Evolutionary conservation across 1,140 invertebrate genomes (phyloP).

Genomic region (Cydia amplana): DNA sequence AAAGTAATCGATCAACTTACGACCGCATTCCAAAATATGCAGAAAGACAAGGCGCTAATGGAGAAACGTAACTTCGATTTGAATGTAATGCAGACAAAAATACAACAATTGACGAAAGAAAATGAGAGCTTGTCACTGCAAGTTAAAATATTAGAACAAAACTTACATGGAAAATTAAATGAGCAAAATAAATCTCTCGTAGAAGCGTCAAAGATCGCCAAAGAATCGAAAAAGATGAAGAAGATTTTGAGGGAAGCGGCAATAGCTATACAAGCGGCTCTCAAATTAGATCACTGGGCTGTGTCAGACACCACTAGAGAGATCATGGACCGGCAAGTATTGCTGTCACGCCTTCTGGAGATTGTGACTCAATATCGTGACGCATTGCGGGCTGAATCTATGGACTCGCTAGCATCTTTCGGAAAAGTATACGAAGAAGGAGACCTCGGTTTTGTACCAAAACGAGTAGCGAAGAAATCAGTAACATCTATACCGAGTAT

Average conservation of each 20-base stretch:
- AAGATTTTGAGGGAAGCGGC: conserved; percentile 81
- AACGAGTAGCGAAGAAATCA: conserved; percentile 54
- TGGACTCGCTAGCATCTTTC: conserved; percentile 71
- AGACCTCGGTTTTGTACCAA: conserved; percentile 80
- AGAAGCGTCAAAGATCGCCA: conserved; percentile 75
- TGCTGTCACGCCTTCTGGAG: conserved; percentile 79
- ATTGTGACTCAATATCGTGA: conserved; percentile 72
- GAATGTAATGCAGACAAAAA: conserved; percentile 66
- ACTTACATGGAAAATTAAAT: conserved; percentile 78
- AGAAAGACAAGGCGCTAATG: conserved; percentile 64
- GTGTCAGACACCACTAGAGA: conserved; percentile 57
- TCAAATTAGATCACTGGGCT: conserved; percentile 78
- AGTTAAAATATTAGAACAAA: conserved; percentile 80
- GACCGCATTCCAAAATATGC: conserved; percentile 71
- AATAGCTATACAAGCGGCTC: conserved; percentile 79
- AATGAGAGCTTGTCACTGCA: conserved; percentile 72
- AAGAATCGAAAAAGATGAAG: conserved; percentile 79
- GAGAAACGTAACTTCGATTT: conserved; percentile 71
- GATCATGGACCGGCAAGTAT: conserved; percentile 77
- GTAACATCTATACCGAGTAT: conserved; percentile 36
- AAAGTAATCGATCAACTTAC: conserved; percentile 81
- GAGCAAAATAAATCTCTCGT: conserved; percentile 75
- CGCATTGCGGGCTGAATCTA: conserved; percentile 60
- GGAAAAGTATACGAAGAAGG: conserved; percentile 78
- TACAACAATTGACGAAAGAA: conserved; percentile 70